These are phyloP conservation scores for Petrosia ficiformis DNA, from an alignment of 37 sponge, comb jelly and placozoan genomes.

Conservation along the genomic window DNA sequence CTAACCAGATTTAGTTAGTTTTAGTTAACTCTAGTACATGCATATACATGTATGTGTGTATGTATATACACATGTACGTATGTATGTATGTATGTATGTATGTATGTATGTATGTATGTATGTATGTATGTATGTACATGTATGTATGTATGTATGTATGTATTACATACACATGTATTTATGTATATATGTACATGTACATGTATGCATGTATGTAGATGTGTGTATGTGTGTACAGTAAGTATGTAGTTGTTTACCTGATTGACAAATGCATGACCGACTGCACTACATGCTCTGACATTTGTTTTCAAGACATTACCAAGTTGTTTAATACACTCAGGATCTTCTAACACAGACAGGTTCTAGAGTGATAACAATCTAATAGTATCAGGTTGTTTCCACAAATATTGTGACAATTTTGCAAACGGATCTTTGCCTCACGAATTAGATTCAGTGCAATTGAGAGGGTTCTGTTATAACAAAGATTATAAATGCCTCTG, in stretches of 20 bases:
- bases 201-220: no score
- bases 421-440: not conserved
- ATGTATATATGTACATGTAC: not conserved
- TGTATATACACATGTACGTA: no score
- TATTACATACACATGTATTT: no score
- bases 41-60: no score
- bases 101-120: no score
- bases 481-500: no score
- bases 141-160: not conserved
- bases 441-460: not conserved
- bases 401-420: not conserved
- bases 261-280: constrained; percentile 94
- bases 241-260: no score
- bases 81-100: no score
- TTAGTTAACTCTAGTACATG: no score
- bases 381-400: not conserved
- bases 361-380: constrained; percentile 31
- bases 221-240: not conserved
- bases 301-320: constrained; percentile 97
- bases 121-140: no score
- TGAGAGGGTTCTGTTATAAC: no score
- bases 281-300: constrained; percentile 86
- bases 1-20: no score
- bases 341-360: constrained; percentile 76
- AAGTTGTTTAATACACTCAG: constrained; percentile 84